phyloP scores from a whole-genome alignment of 2,113 vertebrate genomes.

The Gavialis gangeticus region DNA sequence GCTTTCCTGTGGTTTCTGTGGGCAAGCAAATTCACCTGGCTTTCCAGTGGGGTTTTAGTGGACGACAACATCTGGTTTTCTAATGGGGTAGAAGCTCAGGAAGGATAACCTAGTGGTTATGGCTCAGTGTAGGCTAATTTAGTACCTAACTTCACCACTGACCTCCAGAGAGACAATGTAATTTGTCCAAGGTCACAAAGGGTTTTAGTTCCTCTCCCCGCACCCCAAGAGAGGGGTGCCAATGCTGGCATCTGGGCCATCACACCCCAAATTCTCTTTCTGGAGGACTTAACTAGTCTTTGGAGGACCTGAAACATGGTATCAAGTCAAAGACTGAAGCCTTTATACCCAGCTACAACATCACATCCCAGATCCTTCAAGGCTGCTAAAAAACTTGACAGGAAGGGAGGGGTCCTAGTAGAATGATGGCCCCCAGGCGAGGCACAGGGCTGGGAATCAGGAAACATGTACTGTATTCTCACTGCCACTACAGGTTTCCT shows the following conservation, averaged over 20 bases:
- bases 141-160: constrained; percentile 60
- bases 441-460: constrained; percentile 35
- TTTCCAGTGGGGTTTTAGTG: constrained; percentile 39
- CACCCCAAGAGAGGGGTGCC: rapidly evolving
- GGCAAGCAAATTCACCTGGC: constrained; percentile 39
- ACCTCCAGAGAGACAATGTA: constrained; percentile 47
- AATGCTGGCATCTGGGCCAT: background rate
- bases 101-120: constrained; percentile 67
- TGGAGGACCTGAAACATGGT: background rate
- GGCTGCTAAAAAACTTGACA: constrained; percentile 11
- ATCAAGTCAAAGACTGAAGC: background rate
- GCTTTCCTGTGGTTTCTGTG: constrained; percentile 51
- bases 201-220: background rate
- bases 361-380: background rate
- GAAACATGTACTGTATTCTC: constrained; percentile 61
- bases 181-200: background rate
- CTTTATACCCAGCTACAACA: background rate
- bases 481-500: constrained; percentile 55
- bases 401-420: constrained; percentile 29
- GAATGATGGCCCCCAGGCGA: constrained; percentile 50
- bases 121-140: constrained; percentile 69
- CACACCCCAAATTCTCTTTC: background rate
- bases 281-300: background rate
- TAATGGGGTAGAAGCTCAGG: constrained; percentile 63
- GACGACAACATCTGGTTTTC: constrained; percentile 58